phyloP scores from a whole-genome alignment of 2,113 vertebrate genomes.

The Azemiops feae region DNA sequence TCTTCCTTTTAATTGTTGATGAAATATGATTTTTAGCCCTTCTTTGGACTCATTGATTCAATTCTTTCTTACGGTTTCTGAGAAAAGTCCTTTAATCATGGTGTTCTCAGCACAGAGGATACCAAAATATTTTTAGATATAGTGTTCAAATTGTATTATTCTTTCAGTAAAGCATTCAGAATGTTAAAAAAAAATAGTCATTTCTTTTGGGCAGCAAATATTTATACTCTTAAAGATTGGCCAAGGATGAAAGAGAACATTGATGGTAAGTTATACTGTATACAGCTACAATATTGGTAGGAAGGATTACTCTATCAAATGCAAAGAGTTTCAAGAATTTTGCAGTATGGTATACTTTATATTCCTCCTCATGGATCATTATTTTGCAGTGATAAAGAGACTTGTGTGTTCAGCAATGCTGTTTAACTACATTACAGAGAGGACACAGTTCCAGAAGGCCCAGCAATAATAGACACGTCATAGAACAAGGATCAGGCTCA shows the following conservation, averaged over 20 bases:
- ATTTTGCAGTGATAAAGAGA: neutral
- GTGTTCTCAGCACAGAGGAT: neutral
- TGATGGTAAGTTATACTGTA: neutral
- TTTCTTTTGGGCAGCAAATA: neutral
- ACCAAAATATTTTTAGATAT: constrained; percentile 1
- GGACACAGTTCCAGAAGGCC: neutral
- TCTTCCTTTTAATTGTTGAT: neutral
- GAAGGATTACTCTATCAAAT: neutral
- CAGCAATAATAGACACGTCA: neutral
- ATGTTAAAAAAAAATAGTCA: neutral
- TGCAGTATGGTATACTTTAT: neutral
- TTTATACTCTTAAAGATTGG: neutral
- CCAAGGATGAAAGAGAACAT: neutral
- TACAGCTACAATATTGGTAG: neutral
- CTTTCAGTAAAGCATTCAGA: neutral
- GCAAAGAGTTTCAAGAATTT: neutral
- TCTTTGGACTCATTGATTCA: neutral
- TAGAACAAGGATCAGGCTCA: neutral
- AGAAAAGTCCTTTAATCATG: constrained; percentile 24
- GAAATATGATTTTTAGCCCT: neutral
- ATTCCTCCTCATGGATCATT: neutral
- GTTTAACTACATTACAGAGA: neutral
- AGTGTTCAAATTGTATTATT: neutral
- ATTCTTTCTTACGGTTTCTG: neutral
- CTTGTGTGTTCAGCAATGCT: neutral